Conservation (phyloP, 2,888 invertebrate genomes). For the Idaea aversata region DNA sequence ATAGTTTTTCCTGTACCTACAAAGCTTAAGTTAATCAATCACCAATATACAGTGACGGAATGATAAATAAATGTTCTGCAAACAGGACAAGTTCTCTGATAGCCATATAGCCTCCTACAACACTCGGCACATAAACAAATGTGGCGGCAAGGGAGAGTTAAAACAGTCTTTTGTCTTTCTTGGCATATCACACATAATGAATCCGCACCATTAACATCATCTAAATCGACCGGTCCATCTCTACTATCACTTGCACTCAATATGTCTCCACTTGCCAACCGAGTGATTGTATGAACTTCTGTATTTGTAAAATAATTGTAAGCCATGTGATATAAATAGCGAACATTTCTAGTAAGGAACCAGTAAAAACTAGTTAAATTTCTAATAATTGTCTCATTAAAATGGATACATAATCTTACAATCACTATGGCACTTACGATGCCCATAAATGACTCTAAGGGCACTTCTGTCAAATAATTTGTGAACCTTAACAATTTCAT, state of each 20-base stretch:
- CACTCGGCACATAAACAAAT: slow-evolving; percentile 79
- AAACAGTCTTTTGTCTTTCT: slow-evolving; percentile 77
- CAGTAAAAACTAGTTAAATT: slow-evolving; percentile 51
- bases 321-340: slow-evolving; percentile 58
- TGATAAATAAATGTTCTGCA: slow-evolving; percentile 78
- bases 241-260: slow-evolving; percentile 39
- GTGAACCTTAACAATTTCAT: slow-evolving; percentile 60
- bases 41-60: slow-evolving; percentile 79
- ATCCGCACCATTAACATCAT: slow-evolving; percentile 54
- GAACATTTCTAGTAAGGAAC: slow-evolving; percentile 56
- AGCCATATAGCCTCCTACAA: slow-evolving; percentile 67
- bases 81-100: slow-evolving; percentile 76
- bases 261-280: slow-evolving; percentile 53
- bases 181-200: slow-evolving; percentile 78
- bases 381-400: slow-evolving; percentile 48
- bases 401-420: slow-evolving; percentile 58
- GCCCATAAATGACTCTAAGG: slow-evolving; percentile 69
- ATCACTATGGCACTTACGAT: slow-evolving; percentile 61
- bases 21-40: slow-evolving; percentile 28
- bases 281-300: slow-evolving; percentile 61
- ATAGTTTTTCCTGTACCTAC: slow-evolving; percentile 9
- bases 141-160: slow-evolving; percentile 79
- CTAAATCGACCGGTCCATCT: slow-evolving; percentile 30
- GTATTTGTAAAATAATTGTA: slow-evolving; percentile 67
- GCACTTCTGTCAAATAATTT: slow-evolving; percentile 72